Base-by-base conservation (phyloP, 92 coral and sea anemone genomes). In the Metridium senile region DNA sequence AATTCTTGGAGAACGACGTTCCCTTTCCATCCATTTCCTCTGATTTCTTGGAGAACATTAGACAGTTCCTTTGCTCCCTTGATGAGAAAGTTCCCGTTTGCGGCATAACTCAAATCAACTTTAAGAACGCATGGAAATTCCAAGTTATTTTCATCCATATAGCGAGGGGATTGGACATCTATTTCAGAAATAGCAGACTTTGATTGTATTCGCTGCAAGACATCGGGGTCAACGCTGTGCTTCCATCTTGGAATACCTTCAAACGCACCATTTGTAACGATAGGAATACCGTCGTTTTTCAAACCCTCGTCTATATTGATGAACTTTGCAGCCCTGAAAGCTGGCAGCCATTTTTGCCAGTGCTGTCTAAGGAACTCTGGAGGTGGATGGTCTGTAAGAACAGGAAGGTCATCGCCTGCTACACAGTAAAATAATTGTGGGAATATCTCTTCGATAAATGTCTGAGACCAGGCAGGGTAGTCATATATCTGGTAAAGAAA, bases 311-410 rank as follows among this genome's bases (percentile, higher is more conserved):
- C 51, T 10, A 19, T 29, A 62, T 32, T 62, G 35, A 33, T 29
- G 18, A 26, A 62, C 16, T 62, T 31, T 31, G 46, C 13, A 9
- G 43, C 13, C 25, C 13, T 11, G 49, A 65, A 23, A 39, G 17
- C 68, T 7, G 70, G 43, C 3, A 26, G 39, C 39, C 70, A 65
- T 65, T 1, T 65, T 31, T 9, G 26, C 70, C 70, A 65, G 18
- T 65, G 70, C 13, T 65, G 39, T 65, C 20, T 65, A 11, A 65
- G 35, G 70, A 65, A 65, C 2, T 19, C 32, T 65, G 70, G 49
- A 26, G 70, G 70, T n/a, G 32, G 34, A 65, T 65, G 30, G 70
- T 65, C 70, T 8, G 70, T 28, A 9, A 65, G 70, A 23, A 65
- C 46, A 65, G 70, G 11, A 1, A 65, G 25, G 13, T 65, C 70